Percentiles rank a stretch among this genome's conserved stretches.
These are phyloP conservation scores for Meiosimyza platycephala DNA, from an alignment of 2,888 invertebrate species.

Conservation along the genomic window DNA sequence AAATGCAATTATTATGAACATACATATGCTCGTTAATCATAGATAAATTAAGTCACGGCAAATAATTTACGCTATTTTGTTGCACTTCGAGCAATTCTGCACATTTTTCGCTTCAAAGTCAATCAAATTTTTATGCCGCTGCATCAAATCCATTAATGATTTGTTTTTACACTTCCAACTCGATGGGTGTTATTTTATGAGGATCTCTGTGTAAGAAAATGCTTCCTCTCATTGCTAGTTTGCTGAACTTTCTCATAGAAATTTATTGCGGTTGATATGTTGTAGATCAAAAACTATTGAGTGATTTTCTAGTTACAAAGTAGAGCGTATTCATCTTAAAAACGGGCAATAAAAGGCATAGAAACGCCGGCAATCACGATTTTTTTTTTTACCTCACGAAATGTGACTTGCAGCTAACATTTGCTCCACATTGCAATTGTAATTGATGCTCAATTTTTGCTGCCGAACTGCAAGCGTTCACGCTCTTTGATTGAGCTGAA, in stretches of 20 bases:
- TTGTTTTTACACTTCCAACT: neutral
- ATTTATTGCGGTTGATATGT: conserved; percentile 15
- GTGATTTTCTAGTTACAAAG: neutral
- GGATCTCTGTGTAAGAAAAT: neutral
- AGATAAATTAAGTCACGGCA: too few species aligned
- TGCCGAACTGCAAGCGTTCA: too few species aligned
- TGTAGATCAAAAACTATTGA: neutral
- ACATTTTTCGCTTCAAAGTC: conserved; percentile 22
- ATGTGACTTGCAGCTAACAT: conserved; percentile 18
- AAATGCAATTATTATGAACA: too few species aligned
- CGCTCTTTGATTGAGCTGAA: too few species aligned
- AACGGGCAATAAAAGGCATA: neutral
- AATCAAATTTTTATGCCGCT: conserved; percentile 16
- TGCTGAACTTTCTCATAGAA: conserved; percentile 4
- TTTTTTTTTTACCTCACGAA: neutral
- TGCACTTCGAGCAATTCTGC: neutral
- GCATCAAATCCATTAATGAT: neutral
- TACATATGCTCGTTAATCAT: too few species aligned
- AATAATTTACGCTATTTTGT: too few species aligned
- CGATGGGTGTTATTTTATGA: neutral
- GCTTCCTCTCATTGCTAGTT: neutral
- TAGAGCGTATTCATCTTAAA: conserved; percentile 9
- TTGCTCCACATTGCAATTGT: conserved; percentile 25
- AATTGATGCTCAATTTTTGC: too few species aligned
- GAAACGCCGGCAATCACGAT: conserved; percentile 27